Evolutionary conservation across 2,888 invertebrate genomes (phyloP).

Genomic region (Cephus pulcher): DNA sequence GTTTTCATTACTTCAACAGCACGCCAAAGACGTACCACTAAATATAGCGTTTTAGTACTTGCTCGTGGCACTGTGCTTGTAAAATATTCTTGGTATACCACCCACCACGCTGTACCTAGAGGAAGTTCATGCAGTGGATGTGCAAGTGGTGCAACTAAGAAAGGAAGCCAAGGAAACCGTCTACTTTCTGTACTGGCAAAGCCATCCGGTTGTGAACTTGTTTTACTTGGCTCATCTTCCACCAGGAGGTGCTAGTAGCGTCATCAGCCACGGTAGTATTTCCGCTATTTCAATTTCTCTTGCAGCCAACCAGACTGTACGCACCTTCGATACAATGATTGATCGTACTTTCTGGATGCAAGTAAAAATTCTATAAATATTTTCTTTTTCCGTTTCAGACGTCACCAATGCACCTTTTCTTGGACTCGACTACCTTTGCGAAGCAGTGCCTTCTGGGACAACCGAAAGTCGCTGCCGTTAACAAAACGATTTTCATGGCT

Average conservation of each 20-base stretch:
- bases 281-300: background rate
- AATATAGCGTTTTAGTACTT: slow-evolving; percentile 12
- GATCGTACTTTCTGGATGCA: background rate
- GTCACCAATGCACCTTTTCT: background rate
- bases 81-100: background rate
- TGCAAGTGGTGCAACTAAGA: background rate
- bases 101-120: background rate
- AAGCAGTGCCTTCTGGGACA: background rate
- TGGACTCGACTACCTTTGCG: background rate
- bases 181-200: background rate
- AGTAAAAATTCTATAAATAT: background rate
- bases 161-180: background rate
- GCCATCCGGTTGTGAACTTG: background rate
- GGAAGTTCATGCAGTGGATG: background rate
- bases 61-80: slow-evolving; percentile 2
- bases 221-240: background rate
- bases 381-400: background rate
- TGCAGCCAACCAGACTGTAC: background rate
- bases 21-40: background rate
- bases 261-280: background rate
- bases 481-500: background rate
- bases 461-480: background rate
- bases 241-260: background rate
- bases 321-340: background rate
- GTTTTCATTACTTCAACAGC: slow-evolving; percentile 7